phyloP scores from a whole-genome alignment of 2,888 invertebrate species.

The Zaprionus bogoriensis region DNA sequence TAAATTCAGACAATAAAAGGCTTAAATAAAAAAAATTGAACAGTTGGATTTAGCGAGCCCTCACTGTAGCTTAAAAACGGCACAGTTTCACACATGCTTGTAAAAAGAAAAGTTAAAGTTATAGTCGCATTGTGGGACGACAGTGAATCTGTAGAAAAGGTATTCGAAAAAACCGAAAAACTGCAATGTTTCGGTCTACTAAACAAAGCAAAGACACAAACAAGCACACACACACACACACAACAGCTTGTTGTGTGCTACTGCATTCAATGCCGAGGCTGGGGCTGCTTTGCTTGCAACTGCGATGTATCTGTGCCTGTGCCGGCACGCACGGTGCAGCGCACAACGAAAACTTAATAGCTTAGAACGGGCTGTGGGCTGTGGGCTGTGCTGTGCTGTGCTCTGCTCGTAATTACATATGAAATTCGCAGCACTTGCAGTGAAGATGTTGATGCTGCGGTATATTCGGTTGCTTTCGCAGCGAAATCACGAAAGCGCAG shows the following conservation, averaged over 20 bases:
- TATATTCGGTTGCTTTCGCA: conserved; percentile 62
- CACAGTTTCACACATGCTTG: background rate
- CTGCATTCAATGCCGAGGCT: conserved; percentile 23
- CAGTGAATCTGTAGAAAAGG: conserved; percentile 59
- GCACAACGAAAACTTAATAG: conserved; percentile 68
- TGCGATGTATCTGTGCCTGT: conserved; percentile 11
- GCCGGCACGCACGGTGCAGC: conserved; percentile 54
- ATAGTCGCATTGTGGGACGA: conserved; percentile 32
- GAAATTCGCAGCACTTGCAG: conserved; percentile 46
- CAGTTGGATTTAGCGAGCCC: background rate
- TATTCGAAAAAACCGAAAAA: conserved; percentile 32
- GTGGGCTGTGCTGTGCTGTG: too few relatives aligned
- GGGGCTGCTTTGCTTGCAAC: conserved; percentile 12
- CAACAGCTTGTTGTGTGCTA: background rate
- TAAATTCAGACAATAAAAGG: background rate
- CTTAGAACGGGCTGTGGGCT: conserved; percentile 71
- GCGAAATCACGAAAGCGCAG: conserved; percentile 74
- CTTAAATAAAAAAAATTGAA: background rate
- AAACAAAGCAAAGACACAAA: conserved; percentile 22
- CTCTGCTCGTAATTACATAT: conserved; percentile 55
- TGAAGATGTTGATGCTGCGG: conserved; percentile 16
- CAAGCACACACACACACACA: background rate
- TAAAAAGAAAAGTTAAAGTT: conserved; percentile 63
- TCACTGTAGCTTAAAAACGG: background rate
- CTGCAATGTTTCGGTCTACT: conserved; percentile 63